Base-by-base conservation (phyloP, 2,113 vertebrate genomes). In the Riparia riparia region DNA sequence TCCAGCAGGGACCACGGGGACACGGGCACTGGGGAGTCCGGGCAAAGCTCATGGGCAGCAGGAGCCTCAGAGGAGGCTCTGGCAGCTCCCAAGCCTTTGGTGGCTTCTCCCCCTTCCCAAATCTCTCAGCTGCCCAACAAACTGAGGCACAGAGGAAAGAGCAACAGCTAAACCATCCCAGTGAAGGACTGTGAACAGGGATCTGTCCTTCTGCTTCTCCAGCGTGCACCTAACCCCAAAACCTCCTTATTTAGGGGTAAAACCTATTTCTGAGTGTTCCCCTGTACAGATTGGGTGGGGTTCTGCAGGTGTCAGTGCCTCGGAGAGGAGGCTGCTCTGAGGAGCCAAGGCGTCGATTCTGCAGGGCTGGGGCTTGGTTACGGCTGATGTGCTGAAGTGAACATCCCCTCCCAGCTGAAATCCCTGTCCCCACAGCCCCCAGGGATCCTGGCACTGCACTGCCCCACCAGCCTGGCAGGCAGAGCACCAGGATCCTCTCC, bases 71-170 rank as follows among this genome's bases (percentile, higher is more conserved):
- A 37, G 21, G 50, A 16, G 22, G 45, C 56, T 53, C 28, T 21
- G 60, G 37, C 31, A 49, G 41, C 61, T 79, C 61, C 31, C n/a
- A 18, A 21, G n/a, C 50, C 42, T 68, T 19, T 6, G 31, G 15
- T 1, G 5, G 32, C 32, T 2, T 51, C 60, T 80, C 17, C 11
- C 8, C 28, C 21, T 44, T 7, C 32, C 56, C 8, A 41, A 39
- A 26, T 4, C 21, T 20, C 0, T 0, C 42, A 71, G 42, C 41
- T 44, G 22, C 28, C n/a, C 2, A 12, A 21, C 5, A 44, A 65
- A 89, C 32, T 17, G 68, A 81, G 58, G 51, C 44, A 66, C 77
- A 39, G n/a, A 14, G 37, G 28, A 29, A 51, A 19, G 21, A 34
- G 25, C 1, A 0, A 28, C 39, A 39, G 37, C 32, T 32, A 39